Conservation (phyloP, 2,888 invertebrate species). For the Dasysyrphus tricinctus region DNA sequence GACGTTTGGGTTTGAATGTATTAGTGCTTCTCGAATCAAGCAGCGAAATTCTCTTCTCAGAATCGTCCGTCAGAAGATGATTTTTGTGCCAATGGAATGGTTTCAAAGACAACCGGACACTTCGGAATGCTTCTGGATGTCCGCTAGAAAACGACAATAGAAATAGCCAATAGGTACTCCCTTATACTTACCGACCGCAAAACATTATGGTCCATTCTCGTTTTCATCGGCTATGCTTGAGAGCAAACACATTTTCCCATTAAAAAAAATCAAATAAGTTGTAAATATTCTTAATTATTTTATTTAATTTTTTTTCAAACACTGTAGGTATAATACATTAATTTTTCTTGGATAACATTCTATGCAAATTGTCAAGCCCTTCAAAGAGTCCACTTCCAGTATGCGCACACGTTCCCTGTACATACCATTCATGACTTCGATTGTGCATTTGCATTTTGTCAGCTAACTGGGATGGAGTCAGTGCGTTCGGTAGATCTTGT, state of each 20-base stretch:
- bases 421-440: conserved; percentile 76
- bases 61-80: too few relatives aligned
- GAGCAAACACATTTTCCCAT: background rate
- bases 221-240: background rate
- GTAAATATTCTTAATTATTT: background rate
- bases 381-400: conserved; percentile 76
- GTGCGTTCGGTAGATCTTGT: conserved; percentile 79
- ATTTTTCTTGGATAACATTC: conserved; percentile 75
- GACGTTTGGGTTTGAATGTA: too few relatives aligned
- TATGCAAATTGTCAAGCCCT: conserved; percentile 76
- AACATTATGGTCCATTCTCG: too few relatives aligned
- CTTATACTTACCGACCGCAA: too few relatives aligned
- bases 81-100: too few relatives aligned
- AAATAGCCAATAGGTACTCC: too few relatives aligned
- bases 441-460: conserved; percentile 74
- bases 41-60: too few relatives aligned
- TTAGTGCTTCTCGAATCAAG: too few relatives aligned
- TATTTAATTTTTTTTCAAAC: background rate
- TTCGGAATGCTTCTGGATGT: too few relatives aligned
- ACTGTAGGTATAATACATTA: background rate
- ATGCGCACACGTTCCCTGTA: conserved; percentile 76
- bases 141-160: too few relatives aligned
- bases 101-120: too few relatives aligned
- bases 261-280: too few relatives aligned
- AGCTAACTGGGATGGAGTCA: conserved; percentile 75